Conservation (phyloP, 2,888 invertebrate genomes). For the Temnothorax ravouxi region DNA sequence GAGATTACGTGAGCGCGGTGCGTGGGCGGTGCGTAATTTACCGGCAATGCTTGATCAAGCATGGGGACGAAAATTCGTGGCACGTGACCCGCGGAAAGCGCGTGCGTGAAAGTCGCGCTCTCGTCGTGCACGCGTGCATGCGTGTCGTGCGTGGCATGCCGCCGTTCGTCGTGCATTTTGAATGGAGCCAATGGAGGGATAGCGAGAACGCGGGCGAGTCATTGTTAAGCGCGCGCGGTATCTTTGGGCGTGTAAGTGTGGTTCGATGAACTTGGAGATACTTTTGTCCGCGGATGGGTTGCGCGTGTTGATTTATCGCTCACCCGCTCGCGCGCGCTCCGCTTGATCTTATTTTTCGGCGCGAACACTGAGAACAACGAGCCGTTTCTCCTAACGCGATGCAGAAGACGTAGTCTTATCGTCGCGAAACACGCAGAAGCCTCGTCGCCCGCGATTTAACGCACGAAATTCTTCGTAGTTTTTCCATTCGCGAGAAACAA, state of each 20-base stretch:
- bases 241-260: conserved; percentile 37
- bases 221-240: conserved; percentile 57
- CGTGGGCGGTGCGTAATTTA: conserved; percentile 34
- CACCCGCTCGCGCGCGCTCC: conserved; percentile 52
- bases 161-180: conserved; percentile 36
- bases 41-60: conserved; percentile 29
- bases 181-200: neutral
- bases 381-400: conserved; percentile 64
- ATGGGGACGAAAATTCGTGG: conserved; percentile 46
- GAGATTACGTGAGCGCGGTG: conserved; percentile 5
- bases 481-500: neutral
- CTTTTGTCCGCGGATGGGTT: conserved; percentile 70
- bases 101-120: conserved; percentile 38
- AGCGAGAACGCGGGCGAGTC: conserved; percentile 13
- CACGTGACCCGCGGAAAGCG: conserved; percentile 45
- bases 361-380: conserved; percentile 59
- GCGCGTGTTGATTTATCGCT: conserved; percentile 64
- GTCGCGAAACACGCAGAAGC: conserved; percentile 5
- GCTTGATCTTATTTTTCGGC: conserved; percentile 47
- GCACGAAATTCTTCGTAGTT: neutral
- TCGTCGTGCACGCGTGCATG: conserved; percentile 32
- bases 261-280: conserved; percentile 77
- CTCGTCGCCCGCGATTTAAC: neutral
- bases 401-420: conserved; percentile 35
- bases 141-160: conserved; percentile 4